Conservation (phyloP, 2,797 vertebrate genomes). For the Lycodopsis pacificus region DNA sequence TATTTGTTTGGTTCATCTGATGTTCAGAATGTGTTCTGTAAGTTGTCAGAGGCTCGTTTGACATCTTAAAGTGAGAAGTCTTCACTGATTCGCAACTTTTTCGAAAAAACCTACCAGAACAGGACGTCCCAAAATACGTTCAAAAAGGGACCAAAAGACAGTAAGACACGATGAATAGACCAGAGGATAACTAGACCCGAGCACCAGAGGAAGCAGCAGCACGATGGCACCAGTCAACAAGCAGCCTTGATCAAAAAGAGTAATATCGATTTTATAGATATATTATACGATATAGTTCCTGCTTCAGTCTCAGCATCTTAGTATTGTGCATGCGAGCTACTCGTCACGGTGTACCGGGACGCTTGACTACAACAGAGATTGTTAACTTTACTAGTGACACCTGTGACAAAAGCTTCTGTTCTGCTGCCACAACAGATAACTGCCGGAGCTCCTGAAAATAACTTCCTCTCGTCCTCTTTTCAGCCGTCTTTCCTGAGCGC, state of each 20-base stretch:
- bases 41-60: neutral
- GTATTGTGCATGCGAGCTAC: neutral
- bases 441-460: conserved; percentile 25
- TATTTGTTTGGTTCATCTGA: neutral
- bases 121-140: neutral
- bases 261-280: neutral
- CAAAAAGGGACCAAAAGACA: neutral
- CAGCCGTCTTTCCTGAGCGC: conserved; percentile 76
- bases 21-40: neutral
- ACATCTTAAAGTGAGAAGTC: neutral
- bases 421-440: neutral
- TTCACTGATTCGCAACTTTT: neutral
- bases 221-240: neutral
- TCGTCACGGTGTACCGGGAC: neutral
- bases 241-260: neutral
- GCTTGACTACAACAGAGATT: neutral
- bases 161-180: neutral
- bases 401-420: neutral
- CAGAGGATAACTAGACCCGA: neutral
- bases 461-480: conserved; percentile 20
- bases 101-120: neutral
- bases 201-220: neutral
- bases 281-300: neutral
- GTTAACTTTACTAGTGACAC: neutral
- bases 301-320: neutral